These are phyloP conservation scores for Equus quagga DNA, from an alignment of 2,113 vertebrate species.

Conservation along the genomic window DNA sequence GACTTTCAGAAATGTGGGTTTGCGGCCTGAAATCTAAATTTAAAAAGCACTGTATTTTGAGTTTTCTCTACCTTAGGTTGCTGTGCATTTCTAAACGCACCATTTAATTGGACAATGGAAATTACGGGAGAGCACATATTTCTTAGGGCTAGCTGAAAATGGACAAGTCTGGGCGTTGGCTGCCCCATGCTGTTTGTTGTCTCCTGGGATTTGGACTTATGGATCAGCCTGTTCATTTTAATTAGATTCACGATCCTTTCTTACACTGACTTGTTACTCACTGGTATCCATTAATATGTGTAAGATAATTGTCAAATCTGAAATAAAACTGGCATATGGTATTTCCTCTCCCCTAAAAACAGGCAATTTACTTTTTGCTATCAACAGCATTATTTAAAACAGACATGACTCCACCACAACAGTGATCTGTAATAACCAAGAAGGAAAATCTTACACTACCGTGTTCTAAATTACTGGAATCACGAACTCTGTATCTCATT, in stretches of 20 bases:
- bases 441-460: slow-evolving; percentile 5
- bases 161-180: background rate
- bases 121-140: background rate
- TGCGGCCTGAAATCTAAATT: background rate
- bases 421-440: background rate
- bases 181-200: background rate
- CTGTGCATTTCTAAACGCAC: background rate
- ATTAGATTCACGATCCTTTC: slow-evolving; percentile 14
- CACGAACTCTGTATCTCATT: background rate
- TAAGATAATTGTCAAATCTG: slow-evolving; percentile 19
- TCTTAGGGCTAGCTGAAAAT: background rate
- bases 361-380: background rate
- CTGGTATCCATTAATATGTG: background rate
- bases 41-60: background rate
- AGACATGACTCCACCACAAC: background rate
- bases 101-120: slow-evolving; percentile 51
- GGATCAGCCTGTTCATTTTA: background rate
- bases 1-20: background rate
- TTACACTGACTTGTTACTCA: background rate
- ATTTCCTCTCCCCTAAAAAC: background rate
- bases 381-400: slow-evolving; percentile 42
- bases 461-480: slow-evolving; percentile 49
- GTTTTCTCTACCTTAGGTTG: background rate
- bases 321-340: background rate
- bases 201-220: background rate